Conservation (phyloP, 1,140 invertebrate genomes). For the Orius insidiosus region DNA sequence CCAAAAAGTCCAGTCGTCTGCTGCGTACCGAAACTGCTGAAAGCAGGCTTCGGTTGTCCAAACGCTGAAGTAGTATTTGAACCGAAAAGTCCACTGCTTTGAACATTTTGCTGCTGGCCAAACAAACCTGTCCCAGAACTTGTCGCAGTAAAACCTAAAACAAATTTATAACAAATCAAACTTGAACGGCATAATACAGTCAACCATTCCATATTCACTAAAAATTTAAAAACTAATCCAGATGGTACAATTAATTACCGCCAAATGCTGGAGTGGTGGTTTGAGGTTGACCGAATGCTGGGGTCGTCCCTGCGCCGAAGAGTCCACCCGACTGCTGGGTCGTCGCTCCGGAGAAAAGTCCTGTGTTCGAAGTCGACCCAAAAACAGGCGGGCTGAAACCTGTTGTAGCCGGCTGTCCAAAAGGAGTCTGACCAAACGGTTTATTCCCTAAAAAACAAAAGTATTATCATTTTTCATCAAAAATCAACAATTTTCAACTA, state of each 20-base stretch:
- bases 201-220: too few relatives aligned
- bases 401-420: constrained; percentile 31
- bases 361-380: constrained; percentile 28
- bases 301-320: constrained; percentile 31
- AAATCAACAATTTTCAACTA: too few relatives aligned
- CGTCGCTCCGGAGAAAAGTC: constrained; percentile 40
- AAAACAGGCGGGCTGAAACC: constrained; percentile 34
- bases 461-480: too few relatives aligned
- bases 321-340: constrained; percentile 26
- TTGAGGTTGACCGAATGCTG: constrained; percentile 23
- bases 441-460: too few relatives aligned
- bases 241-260: constrained; percentile 7
- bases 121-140: constrained; percentile 18
- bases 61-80: constrained; percentile 35
- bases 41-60: constrained; percentile 38
- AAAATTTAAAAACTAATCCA: too few relatives aligned
- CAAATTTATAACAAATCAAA: neutral
- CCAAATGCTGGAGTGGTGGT: constrained; percentile 21
- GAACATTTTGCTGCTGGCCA: constrained; percentile 23
- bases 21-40: constrained; percentile 33
- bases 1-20: constrained; percentile 35
- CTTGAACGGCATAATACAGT: too few relatives aligned
- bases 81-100: constrained; percentile 34
- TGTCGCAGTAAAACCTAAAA: constrained; percentile 10
- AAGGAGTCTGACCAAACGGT: constrained; percentile 17